Conservation (phyloP, 2,113 vertebrate genomes). For the Phylloscopus whistleri region DNA sequence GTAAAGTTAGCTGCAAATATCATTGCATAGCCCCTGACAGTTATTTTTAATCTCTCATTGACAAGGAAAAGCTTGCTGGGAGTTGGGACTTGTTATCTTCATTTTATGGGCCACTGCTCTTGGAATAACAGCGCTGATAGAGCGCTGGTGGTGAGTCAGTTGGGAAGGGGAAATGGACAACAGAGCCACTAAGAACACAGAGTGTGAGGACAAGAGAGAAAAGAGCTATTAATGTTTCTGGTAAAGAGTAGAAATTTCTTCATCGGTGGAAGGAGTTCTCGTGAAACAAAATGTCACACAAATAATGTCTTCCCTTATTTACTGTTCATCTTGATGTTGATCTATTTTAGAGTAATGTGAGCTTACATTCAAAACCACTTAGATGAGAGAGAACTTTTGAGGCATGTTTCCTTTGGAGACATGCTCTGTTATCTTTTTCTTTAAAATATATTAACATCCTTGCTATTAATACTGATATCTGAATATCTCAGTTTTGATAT, state of each 20-base stretch:
- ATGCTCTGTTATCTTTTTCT: neutral
- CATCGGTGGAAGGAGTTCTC: neutral
- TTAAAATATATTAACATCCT: neutral
- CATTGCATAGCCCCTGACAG: neutral
- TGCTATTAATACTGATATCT: neutral
- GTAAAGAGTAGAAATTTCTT: neutral
- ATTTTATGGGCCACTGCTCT: conserved; percentile 59
- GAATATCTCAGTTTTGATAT: neutral
- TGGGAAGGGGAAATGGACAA: conserved; percentile 50
- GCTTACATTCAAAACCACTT: neutral
- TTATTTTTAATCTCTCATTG: conserved; percentile 71
- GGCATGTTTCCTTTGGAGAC: neutral
- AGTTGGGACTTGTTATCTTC: conserved; percentile 67
- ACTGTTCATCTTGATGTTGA: neutral
- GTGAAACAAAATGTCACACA: neutral
- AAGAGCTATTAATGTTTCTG: neutral
- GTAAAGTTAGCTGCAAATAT: conserved; percentile 54
- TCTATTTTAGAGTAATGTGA: neutral
- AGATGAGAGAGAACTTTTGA: neutral
- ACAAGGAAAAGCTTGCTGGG: conserved; percentile 57
- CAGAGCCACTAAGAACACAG: neutral
- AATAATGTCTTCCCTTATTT: neutral
- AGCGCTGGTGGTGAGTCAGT: neutral
- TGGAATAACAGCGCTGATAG: conserved; percentile 42
- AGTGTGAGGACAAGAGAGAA: neutral